Base-by-base conservation (phyloP, 1,140 invertebrate genomes). In the Tetramorium parvispinum region DNA sequence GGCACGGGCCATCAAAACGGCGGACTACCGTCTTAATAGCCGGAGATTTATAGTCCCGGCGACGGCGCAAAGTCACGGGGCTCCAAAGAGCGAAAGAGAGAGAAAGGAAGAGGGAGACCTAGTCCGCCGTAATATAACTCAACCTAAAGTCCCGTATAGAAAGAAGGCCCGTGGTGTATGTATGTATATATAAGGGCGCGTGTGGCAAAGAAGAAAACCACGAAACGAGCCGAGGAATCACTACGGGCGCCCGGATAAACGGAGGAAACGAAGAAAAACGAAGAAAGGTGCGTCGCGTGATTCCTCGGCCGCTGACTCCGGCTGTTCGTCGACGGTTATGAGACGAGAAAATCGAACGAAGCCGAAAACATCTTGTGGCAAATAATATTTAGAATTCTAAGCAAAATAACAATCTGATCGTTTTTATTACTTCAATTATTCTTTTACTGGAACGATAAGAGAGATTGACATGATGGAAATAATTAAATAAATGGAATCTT, bases 21-120 rank as follows among this genome's bases (percentile, higher is more conserved):
- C 91, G 91, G 92, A 93, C 93, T 93, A 88, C 91, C 91, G 94
- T 94, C 94, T 95, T 95, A 94, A 95, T 95, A 94, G 94, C 94
- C 87, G 87, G 87, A 94, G 94, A 95, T 95, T 94, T 95, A 95
- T 93, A 92, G 91, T 91, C 89, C 89, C 93, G 92, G 93, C 93
- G 91, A 94, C 93, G 93, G 94, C 94, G 93, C 88, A 92, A 89
- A 91, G 81, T 91, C 88, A 89, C 77, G 63, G 71, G 68, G 79
- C 55, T 75, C 63, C 43, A 40, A 66, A 59, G 49, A 61, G 59
- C 83, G 55, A 79, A 43, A 85, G 49, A 85, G 24, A 66, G 61
- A 68, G 24, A 21, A 11, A 55, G 11, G 37, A 37, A 46, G 57
- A 78, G 51, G 55, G 83, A 85, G 59, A 24, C 27, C 71, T 83